A percentile compares a stretch with the other conserved stretches of the same genome.
phyloP scores from a whole-genome alignment of 2,888 invertebrate genomes.

The Zhengitettix transpicula region DNA sequence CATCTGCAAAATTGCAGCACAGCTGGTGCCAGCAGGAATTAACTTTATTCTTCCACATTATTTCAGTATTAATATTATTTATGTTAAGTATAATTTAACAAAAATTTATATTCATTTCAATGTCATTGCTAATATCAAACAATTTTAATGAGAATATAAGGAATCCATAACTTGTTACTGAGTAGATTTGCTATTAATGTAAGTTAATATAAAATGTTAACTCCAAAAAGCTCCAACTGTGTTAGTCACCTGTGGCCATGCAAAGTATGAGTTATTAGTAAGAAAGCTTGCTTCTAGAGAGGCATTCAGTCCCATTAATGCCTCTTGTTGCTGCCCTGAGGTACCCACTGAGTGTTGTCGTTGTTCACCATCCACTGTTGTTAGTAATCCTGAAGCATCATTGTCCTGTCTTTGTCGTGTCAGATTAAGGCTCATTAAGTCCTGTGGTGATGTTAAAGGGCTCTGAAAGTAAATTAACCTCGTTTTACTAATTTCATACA shows the following conservation, averaged over 20 bases:
- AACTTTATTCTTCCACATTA: no score
- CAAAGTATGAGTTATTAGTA: conserved; percentile 14
- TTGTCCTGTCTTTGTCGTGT: conserved; percentile 6
- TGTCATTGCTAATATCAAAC: no score
- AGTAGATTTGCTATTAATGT: no score
- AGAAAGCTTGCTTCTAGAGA: conserved; percentile 13
- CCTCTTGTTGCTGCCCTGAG: conserved; percentile 9
- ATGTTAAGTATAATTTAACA: no score
- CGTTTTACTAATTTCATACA: no score
- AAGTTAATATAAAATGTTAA: no score
- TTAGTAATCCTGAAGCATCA: conserved; percentile 10
- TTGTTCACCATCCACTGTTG: conserved; percentile 9
- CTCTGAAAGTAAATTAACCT: conserved; percentile 18
- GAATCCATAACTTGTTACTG: no score
- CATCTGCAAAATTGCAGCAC: no score
- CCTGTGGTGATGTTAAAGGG: conserved; percentile 22
- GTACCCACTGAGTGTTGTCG: conserved; percentile 1
- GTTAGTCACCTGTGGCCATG: conserved; percentile 4
- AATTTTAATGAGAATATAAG: no score
- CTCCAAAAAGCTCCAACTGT: conserved; percentile 1
- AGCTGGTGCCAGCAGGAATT: no score
- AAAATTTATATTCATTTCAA: no score
- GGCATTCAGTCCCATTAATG: conserved; percentile 15
- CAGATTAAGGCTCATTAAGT: conserved; percentile 19
- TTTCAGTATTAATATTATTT: no score